Base-by-base conservation (phyloP, 2,888 invertebrate species). In the Drosophila parthenogenetica region DNA sequence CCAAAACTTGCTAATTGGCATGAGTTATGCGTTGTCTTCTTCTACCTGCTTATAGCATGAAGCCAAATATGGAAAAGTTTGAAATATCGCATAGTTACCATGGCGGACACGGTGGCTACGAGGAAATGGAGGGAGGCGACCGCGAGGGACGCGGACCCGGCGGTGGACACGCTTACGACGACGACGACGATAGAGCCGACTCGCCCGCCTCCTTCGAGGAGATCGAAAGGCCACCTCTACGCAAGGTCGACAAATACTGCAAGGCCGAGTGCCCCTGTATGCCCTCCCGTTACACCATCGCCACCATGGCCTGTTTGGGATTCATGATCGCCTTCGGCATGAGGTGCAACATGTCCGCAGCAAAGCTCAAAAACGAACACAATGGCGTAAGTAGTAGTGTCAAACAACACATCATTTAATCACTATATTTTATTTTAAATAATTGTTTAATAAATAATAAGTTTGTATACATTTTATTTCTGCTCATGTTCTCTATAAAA, bases 341-440 rank as follows among this genome's bases (percentile, higher is more conserved):
- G 95, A 95, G 99, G 64, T 99, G 98, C 93, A 99, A 99, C 93
- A 97, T 99, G 97, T 98, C 99, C 59, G 98, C 99, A 93, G 99
- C 99, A 49, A 98, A 98, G 92, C 94, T 98, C 64, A 95, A 96
- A 91, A 94, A 96, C 91, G 95, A 95, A 77, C 94, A 94, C 67
- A 92, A 92, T 79, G 93, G 93, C 81, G 95, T 95, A 88, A 94
- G 94, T 89, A 50, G 25, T 3, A 16, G 35, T 1, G 10, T 5
- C 3, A 5, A 5, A 29, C 29, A 22, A 19, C 3, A 19, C 19
- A 19, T 19, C n/a, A n/a, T n/a, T n/a, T n/a, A n/a, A n/a, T n/a
- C n/a, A n/a, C 5, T 11, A 25, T 2, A 13, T 13, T 10, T 11
- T 2, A 2, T 2, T 19, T 2, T 19, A 19, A 19, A 19, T 19